Evolutionary conservation across 1,140 invertebrate genomes (phyloP).

Genomic region (Leguminivora glycinivorella): DNA sequence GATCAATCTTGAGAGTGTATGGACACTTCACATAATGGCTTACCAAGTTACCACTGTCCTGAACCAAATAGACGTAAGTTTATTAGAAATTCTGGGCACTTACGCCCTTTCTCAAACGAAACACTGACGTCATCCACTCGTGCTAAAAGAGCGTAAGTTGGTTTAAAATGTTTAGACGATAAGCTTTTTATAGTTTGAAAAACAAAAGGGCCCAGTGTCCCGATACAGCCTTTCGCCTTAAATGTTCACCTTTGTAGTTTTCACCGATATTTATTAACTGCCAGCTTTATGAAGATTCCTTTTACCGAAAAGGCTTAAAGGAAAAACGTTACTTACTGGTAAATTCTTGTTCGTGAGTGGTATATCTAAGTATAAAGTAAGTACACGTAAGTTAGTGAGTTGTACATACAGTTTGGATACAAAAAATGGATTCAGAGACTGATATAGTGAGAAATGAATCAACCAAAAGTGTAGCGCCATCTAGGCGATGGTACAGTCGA

Average conservation of each 20-base stretch:
- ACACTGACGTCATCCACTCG: neutral
- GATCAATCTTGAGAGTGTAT: conserved; percentile 26
- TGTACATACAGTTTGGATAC: too few relatives aligned
- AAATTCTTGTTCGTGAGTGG: neutral
- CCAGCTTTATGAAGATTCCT: neutral
- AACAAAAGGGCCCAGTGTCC: neutral
- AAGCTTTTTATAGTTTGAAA: neutral
- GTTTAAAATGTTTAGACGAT: neutral
- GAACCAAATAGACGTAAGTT: neutral
- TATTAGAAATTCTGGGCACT: neutral
- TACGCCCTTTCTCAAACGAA: neutral
- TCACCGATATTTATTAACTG: conserved; percentile 9
- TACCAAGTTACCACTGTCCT: neutral
- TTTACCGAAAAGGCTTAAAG: neutral
- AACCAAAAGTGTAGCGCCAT: too few relatives aligned
- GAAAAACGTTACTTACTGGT: neutral
- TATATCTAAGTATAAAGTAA: too few relatives aligned
- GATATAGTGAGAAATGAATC: too few relatives aligned
- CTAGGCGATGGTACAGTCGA: too few relatives aligned
- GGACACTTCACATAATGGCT: conserved; percentile 18
- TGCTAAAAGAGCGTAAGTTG: neutral
- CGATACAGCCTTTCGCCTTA: neutral
- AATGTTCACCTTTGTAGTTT: conserved; percentile 12
- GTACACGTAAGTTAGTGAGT: too few relatives aligned
- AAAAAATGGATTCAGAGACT: too few relatives aligned